Percentiles rank a stretch among this genome's conserved stretches.
Evolutionary conservation across 2,888 invertebrate genomes (phyloP).

Genomic region (Drosophila algonquin): DNA sequence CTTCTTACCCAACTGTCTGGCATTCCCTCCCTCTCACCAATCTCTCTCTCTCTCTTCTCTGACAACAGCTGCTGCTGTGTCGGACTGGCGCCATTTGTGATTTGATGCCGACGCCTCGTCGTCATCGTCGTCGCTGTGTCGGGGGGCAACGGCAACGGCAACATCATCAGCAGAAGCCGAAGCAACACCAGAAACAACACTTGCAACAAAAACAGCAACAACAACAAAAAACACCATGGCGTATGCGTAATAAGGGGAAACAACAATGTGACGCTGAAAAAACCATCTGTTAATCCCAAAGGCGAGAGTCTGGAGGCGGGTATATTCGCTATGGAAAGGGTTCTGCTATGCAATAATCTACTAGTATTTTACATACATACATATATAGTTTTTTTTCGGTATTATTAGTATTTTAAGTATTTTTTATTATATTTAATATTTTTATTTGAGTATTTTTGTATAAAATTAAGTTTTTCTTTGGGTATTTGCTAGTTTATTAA

Average conservation of each 20-base stretch:
- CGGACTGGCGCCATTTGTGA: conserved; percentile 67
- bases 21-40: neutral
- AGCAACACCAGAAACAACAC: neutral
- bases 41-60: neutral
- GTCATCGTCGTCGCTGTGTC: conserved; percentile 19
- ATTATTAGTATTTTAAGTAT: neutral
- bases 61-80: conserved; percentile 30
- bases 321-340: neutral
- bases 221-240: conserved; percentile 39
- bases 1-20: neutral
- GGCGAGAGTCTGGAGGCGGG: neutral
- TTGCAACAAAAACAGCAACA: neutral
- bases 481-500: too few relatives aligned
- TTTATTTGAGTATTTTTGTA: too few relatives aligned
- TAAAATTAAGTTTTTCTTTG: too few relatives aligned
- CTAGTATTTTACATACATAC: too few relatives aligned
- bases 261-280: conserved; percentile 23
- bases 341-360: too few relatives aligned
- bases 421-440: neutral
- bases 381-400: too few relatives aligned
- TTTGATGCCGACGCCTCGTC: conserved; percentile 58
- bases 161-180: neutral
- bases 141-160: conserved; percentile 7
- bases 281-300: conserved; percentile 5
- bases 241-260: conserved; percentile 65